Conservation (phyloP, 2,797 vertebrate species). For the Ceryle rudis region DNA sequence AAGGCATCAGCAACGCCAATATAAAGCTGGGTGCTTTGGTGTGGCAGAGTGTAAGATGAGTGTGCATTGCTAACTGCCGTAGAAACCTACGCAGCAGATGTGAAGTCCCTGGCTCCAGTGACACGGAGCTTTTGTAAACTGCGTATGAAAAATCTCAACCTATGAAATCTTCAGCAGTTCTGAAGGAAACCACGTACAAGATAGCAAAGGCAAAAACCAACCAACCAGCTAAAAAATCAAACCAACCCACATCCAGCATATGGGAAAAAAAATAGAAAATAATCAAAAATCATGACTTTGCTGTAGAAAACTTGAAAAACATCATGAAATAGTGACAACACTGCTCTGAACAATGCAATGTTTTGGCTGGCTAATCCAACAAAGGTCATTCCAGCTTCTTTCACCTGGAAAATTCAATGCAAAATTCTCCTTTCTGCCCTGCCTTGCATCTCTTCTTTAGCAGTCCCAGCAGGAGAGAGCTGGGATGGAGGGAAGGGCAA, state of each 20-base stretch:
- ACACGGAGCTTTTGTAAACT: not conserved
- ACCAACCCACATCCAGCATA: not conserved
- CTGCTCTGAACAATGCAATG: not conserved
- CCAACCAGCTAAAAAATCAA: not conserved
- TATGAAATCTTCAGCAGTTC: not conserved
- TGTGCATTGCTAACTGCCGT: rapidly evolving
- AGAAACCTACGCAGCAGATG: not conserved
- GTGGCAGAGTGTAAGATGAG: not conserved
- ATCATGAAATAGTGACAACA: not conserved
- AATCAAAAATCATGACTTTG: not conserved
- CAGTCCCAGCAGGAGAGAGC: not conserved
- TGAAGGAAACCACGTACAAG: not conserved
- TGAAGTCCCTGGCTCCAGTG: rapidly evolving
- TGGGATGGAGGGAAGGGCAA: not conserved
- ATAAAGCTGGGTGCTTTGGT: not conserved
- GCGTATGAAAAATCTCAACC: not conserved
- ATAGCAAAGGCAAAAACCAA: not conserved
- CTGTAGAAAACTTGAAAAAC: not conserved
- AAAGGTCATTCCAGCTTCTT: not conserved
- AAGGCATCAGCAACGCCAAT: not conserved
- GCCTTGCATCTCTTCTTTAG: not conserved
- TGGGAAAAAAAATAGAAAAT: not conserved
- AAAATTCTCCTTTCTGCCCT: not conserved
- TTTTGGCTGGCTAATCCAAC: not conserved
- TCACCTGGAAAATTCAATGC: not conserved